phyloP scores from a whole-genome alignment of 2,888 invertebrate genomes.

The Cataglyphis altisquamis region DNA sequence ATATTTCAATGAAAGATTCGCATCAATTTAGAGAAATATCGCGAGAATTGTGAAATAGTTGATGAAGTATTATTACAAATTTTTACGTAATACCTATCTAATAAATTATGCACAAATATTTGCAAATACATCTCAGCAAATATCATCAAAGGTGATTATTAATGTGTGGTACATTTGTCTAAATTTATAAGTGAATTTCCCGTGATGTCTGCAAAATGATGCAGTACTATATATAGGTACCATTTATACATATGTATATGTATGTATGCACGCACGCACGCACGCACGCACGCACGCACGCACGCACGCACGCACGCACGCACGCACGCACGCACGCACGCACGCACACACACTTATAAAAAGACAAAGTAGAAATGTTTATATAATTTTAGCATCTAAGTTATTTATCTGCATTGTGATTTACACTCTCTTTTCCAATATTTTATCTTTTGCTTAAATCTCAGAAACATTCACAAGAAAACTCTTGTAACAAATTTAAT shows the following conservation, averaged over 20 bases:
- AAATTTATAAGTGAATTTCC: slow-evolving; percentile 30
- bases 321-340: slow-evolving; percentile 45
- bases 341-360: slow-evolving; percentile 51
- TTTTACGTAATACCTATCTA: slow-evolving; percentile 1
- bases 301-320: slow-evolving; percentile 18
- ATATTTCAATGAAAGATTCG: slow-evolving; percentile 72
- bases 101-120: slow-evolving; percentile 7
- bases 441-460: slow-evolving; percentile 47
- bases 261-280: slow-evolving; percentile 21
- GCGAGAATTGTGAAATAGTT: slow-evolving; percentile 46
- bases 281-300: slow-evolving; percentile 54
- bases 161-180: not conserved
- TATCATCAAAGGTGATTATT: slow-evolving; percentile 27
- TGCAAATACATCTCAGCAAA: slow-evolving; percentile 18
- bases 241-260: slow-evolving; percentile 66
- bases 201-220: slow-evolving; percentile 7
- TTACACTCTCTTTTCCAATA: slow-evolving; percentile 72
- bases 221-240: slow-evolving; percentile 61
- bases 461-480: not conserved
- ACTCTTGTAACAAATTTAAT: slow-evolving; percentile 18
- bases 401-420: slow-evolving; percentile 82
- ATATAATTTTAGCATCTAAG: slow-evolving; percentile 78
- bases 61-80: slow-evolving; percentile 61
- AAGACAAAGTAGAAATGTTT: slow-evolving; percentile 72
- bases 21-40: slow-evolving; percentile 45